A percentile compares a stretch with the other conserved stretches of the same genome.
Evolutionary conservation across 1,140 invertebrate genomes (phyloP).

Genomic region (Drosophila elegans): DNA sequence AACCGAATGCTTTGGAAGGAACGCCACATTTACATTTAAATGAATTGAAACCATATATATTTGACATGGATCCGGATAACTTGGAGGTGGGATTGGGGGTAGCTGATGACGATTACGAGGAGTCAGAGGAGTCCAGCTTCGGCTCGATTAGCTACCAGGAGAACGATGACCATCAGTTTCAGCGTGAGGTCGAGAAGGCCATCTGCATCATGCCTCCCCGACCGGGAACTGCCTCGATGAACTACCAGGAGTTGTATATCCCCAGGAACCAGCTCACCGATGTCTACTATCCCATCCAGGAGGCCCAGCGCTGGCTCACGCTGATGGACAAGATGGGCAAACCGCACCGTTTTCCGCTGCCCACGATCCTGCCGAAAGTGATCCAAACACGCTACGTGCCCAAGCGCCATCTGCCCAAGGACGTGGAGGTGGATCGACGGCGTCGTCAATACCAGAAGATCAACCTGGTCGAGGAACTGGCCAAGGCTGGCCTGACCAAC

Average conservation of each 20-base stretch:
- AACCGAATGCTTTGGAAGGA: not conserved
- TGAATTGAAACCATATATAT: not conserved
- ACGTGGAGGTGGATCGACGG: constrained; percentile 77
- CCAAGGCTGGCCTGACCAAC: constrained; percentile 54
- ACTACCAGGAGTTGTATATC: constrained; percentile 62
- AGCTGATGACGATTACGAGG: not conserved
- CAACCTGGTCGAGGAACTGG: constrained; percentile 58
- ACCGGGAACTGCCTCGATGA: constrained; percentile 61
- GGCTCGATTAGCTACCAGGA: not conserved
- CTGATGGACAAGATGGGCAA: constrained; percentile 58
- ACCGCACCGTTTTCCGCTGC: constrained; percentile 70
- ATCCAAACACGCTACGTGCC: constrained; percentile 70
- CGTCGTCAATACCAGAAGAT: constrained; percentile 69
- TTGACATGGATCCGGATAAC: constrained; percentile 3
- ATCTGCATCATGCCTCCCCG: constrained; percentile 70
- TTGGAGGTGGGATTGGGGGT: not conserved
- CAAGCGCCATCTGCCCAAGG: constrained; percentile 69
- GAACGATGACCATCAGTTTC: not conserved
- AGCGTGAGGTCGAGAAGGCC: constrained; percentile 15
- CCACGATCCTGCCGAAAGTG: constrained; percentile 77
- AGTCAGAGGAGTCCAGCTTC: not conserved
- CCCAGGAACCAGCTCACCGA: constrained; percentile 58
- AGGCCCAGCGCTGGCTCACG: constrained; percentile 78
- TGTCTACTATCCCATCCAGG: constrained; percentile 62
- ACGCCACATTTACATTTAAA: not conserved